A percentile compares a stretch with the other conserved stretches of the same genome.
phyloP scores from a whole-genome alignment of 2,797 vertebrate genomes.

The Morus bassanus region DNA sequence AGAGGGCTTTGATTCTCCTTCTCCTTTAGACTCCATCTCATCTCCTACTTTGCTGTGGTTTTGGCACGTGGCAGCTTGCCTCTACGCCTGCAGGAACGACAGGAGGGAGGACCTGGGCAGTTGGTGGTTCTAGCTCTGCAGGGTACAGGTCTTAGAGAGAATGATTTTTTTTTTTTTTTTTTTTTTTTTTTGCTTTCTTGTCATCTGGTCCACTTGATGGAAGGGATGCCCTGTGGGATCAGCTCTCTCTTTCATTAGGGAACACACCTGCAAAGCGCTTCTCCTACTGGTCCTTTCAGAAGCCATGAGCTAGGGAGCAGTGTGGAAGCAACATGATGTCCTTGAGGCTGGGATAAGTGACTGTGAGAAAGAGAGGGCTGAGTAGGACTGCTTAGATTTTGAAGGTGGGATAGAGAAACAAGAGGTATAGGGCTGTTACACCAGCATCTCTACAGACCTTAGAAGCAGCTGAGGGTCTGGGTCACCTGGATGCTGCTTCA shows the following conservation, averaged over 20 bases:
- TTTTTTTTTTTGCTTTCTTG: neutral
- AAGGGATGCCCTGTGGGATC: neutral
- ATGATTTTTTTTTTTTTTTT: neutral
- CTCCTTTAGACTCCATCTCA: neutral
- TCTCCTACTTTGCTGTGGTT: neutral
- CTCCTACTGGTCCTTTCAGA: neutral
- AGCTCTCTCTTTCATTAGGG: neutral
- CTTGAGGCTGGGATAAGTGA: neutral
- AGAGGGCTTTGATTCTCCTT: neutral
- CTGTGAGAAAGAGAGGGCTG: neutral
- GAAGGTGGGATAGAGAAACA: neutral
- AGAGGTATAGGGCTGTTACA: neutral
- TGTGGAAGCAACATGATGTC: rapidly evolving
- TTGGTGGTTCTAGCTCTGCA: neutral
- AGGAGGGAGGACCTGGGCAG: neutral
- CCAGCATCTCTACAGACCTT: neutral
- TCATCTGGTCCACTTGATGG: neutral
- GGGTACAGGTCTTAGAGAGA: neutral
- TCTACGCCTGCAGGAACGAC: neutral
- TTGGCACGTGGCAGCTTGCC: neutral
- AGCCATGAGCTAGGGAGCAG: neutral
- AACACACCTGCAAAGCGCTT: neutral
- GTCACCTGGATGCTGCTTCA: neutral
- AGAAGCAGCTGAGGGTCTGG: neutral
- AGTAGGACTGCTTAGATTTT: neutral